phyloP scores from a whole-genome alignment of 1,140 invertebrate genomes.

The Melipona quadrifasciata region DNA sequence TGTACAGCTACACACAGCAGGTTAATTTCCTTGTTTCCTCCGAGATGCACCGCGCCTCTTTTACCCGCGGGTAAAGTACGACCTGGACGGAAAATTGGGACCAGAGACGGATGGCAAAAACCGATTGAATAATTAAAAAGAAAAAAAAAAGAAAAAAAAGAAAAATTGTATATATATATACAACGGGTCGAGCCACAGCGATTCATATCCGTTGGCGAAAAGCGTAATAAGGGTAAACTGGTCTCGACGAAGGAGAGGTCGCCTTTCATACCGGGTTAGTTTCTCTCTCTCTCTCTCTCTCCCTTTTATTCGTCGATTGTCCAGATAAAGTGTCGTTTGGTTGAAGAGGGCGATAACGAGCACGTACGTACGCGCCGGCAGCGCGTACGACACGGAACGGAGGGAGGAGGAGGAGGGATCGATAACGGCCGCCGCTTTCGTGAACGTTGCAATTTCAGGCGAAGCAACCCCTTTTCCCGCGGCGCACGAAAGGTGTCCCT shows the following conservation, averaged over 20 bases:
- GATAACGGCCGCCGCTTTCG: conserved; percentile 58
- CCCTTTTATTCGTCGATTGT: conserved; percentile 49
- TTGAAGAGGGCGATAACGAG: conserved; percentile 59
- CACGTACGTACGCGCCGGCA: conserved; percentile 29
- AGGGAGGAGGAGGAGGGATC: conserved; percentile 9
- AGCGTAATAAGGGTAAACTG: conserved; percentile 7
- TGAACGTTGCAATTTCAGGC: conserved; percentile 59
- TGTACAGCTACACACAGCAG: not conserved
- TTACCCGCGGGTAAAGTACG: no score
- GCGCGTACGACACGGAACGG: conserved; percentile 16
- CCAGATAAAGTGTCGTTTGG: conserved; percentile 55
- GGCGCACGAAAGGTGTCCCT: conserved; percentile 29
- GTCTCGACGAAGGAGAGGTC: conserved; percentile 8
- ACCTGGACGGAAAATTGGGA: not conserved
- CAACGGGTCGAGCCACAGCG: not conserved
- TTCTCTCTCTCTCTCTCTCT: not conserved
- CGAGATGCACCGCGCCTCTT: not conserved
- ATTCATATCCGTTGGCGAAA: not conserved
- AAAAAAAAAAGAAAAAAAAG: no score
- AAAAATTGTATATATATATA: not conserved
- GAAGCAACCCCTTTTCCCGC: conserved; percentile 6
- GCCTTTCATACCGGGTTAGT: conserved; percentile 28
- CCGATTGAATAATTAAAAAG: conserved; percentile 1
- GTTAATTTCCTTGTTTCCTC: not conserved
- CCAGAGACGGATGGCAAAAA: not conserved